Evolutionary conservation across 2,113 vertebrate species (phyloP), one percentile per base, ranked within the genome.

Genomic region (Eidolon helvum): DNA sequence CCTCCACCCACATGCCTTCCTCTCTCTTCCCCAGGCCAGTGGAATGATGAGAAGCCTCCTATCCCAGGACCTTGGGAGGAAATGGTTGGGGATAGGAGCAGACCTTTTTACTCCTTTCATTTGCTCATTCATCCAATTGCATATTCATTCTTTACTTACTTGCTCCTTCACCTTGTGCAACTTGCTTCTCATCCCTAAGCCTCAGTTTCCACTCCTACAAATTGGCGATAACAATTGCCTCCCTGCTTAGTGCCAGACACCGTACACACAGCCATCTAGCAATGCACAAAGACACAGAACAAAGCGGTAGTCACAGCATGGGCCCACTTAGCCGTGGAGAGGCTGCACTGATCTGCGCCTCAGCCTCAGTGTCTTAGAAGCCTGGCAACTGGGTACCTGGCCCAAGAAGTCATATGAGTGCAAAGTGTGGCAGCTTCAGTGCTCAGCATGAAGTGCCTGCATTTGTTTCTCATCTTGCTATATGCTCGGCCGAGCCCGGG

Each of bases 261-360:
- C 2, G 21, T 1, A 55, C 28, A 14, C 74, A 57, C 33, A 57
- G 57, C 40, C 7, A 0, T 35, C 6, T 19, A 18, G 26, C n/a
- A 0, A 0, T 6, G 35, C 24, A 26, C 35, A 26, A 28, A 71
- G 35, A 18, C 26, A 5, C 26, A 5, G 24, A 53, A 19, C 79
- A 4, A 35, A 33, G 61, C 0, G 59, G 59, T 1, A 48, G 22
- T 19, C 28, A 40, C 0, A n/a, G n/a, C 5, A 0, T 2, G 33
- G 45, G 50, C 65, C 38, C 28, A 2, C 1, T 33, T 1, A 18
- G 33, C 40, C 0, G 0, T 1, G 7, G 33, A 71, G 24, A 84
- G 33, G 35, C 65, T n/a, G 16, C 59, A 18, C 1, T 8, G 48
- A 35, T 26, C 61, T 43, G 59, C 1, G 1, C 38, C 71, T 79